Evolutionary conservation across 2,888 invertebrate genomes (phyloP), one percentile per base, ranked within the genome.

Genomic region (Pristionchus exspectatus): DNA sequence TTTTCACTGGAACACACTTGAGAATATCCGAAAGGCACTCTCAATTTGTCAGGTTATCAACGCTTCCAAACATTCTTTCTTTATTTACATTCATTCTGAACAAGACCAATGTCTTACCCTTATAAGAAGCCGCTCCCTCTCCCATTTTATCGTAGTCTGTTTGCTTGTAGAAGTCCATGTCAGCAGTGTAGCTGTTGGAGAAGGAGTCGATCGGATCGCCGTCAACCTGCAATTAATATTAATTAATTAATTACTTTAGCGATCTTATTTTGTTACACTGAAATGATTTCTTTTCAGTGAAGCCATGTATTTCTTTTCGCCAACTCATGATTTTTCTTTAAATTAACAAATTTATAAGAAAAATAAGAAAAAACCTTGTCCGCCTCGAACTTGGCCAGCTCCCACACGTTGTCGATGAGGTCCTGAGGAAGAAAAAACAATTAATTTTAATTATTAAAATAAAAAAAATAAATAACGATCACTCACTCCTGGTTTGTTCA

Each of bases 401-500:
- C 87, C 87, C 87, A 87, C 27, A 88, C 30, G 56, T 74, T 74
- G 74, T 88, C 87, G 50, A 87, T 54, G 38, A 69, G 87, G 18
- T 87, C 87, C 66, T 85, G 56, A 56, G 30, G n/a, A 44, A 21
- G 1, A 27, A 27, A 56, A 18, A n/a, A n/a, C n/a, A n/a, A n/a
- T 27, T 18, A 16, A 33, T 10, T 38, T 38, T 33, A 33, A 33
- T 14, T 33, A 72, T 72, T 33, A 30, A 10, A n/a, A n/a, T 1
- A 2, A 33, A 74, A 16, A 18, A 74, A 30, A 2, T 50, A 38
- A 38, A 38, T 38, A 38, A 38, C 38, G 38, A 38, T 38, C 38
- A 2, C 50, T 85, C 33, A 85, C 84, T 12, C 50, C 44, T 30
- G 21, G 69, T 30, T 66, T 27, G 56, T 91, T 92, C 92, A 93